Evolutionary conservation across 2,888 invertebrate species (phyloP), one percentile per base, ranked within the genome.

Genomic region (Cremastobaeus sp.): DNA sequence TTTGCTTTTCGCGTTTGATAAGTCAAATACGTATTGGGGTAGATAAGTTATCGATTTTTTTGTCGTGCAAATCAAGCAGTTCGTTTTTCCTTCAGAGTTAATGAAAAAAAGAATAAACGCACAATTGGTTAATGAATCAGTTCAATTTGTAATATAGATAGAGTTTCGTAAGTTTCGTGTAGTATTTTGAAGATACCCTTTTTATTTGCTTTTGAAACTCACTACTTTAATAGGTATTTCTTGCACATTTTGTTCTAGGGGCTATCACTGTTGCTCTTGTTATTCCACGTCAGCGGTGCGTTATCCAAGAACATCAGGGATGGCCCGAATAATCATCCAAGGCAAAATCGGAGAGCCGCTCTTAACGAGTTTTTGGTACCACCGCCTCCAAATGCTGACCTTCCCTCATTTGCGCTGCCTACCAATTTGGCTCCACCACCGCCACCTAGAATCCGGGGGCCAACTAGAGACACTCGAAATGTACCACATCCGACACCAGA

Each of bases 401-500:
- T 30, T 34, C 9, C 50, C 15, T 4, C 55, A 11, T 32, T 54
- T 35, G 28, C 32, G 17, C 6, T 55, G 25, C 64, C 69, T 9
- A 59, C 68, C 9, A 50, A 77, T 60, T 52, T 76, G 32, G 62
- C 76, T 20, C 77, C 77, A 1, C 78, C 82, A 11, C 69, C 55
- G 0, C 72, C 64, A 3, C 74, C 47, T n/a, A 64, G 28, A 52
- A 32, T 50, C 18, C 60, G 60, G 34, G 18, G 59, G 45, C 50
- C 65, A 45, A 41, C 69, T 39, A 78, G 85, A 50, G 77, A 80
- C 11, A 83, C 82, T 21, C 79, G 83, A 70, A 72, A 81, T 32
- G 43, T 77, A 1, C 78, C 76, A 35, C 86, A 41, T 0, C 88
- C 89, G 3, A 88, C 89, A 3, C 86, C 88, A 0, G 89, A 90